Evolutionary conservation across 2,888 invertebrate genomes (phyloP), one percentile per base, ranked within the genome.

Genomic region (Elmis aenea): DNA sequence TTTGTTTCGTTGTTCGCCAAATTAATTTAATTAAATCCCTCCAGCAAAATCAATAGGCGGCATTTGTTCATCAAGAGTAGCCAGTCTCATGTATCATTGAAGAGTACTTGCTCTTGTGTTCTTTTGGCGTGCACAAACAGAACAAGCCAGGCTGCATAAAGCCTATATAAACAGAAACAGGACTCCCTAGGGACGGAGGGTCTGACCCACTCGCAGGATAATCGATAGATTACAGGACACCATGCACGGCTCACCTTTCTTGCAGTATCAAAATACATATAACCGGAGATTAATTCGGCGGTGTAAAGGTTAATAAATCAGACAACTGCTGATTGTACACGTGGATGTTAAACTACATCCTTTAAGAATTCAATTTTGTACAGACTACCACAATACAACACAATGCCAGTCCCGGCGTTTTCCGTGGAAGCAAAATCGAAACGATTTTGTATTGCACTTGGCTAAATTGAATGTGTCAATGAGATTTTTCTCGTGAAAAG

Each of bases 381-480:
- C n/a, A n/a, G n/a, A n/a, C n/a, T n/a, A n/a, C n/a, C n/a, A n/a
- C n/a, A n/a, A n/a, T n/a, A n/a, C n/a, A n/a, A n/a, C n/a, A n/a
- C n/a, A n/a, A n/a, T n/a, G n/a, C n/a, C n/a, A n/a, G n/a, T n/a
- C n/a, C n/a, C n/a, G n/a, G n/a, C n/a, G n/a, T n/a, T n/a, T n/a
- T n/a, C n/a, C n/a, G n/a, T n/a, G n/a, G n/a, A n/a, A n/a, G n/a
- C n/a, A n/a, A n/a, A n/a, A n/a, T n/a, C n/a, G n/a, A n/a, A n/a
- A n/a, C n/a, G n/a, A n/a, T n/a, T n/a, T n/a, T n/a, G n/a, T n/a
- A n/a, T n/a, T n/a, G 56, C 56, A 59, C 57, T 58, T 52, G 56
- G 48, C 53, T 48, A 57, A 58, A 61, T 59, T 57, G 59, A 59
- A 60, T 56, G 58, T 56, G 61, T 59, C 58, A 59, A 60, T 59